A percentile compares a stretch with the other conserved stretches of the same genome.
These are phyloP conservation scores for Neolamprologus falcicula DNA, from an alignment of 2,113 vertebrate genomes.

Conservation along the genomic window DNA sequence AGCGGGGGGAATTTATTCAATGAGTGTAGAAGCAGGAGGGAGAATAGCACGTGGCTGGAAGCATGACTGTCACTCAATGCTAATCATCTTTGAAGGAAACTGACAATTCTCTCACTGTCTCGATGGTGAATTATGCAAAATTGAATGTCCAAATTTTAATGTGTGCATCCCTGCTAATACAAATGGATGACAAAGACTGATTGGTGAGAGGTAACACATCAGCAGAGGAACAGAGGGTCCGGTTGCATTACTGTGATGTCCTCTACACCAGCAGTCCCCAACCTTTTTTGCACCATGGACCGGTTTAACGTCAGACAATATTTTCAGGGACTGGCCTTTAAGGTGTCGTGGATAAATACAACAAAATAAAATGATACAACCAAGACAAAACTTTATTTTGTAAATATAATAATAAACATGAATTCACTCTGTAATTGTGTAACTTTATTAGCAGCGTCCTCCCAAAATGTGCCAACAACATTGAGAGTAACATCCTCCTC, in stretches of 20 bases:
- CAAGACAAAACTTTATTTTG: background rate
- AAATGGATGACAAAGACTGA: background rate
- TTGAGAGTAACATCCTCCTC: background rate
- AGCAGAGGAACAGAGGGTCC: background rate
- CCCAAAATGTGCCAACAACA: background rate
- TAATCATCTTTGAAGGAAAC: conserved; percentile 18
- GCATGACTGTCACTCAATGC: conserved; percentile 10
- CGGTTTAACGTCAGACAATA: background rate
- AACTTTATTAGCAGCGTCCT: background rate
- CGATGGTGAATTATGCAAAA: background rate
- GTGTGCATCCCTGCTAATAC: background rate
- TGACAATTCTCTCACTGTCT: background rate
- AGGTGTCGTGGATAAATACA: background rate
- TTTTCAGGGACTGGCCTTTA: background rate
- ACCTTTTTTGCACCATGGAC: background rate
- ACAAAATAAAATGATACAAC: background rate
- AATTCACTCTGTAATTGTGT: background rate
- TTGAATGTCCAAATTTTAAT: background rate
- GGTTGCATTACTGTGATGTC: background rate
- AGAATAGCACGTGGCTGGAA: background rate
- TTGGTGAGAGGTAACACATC: background rate
- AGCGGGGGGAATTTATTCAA: background rate
- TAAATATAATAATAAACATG: background rate
- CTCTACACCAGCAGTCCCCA: background rate
- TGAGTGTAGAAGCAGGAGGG: background rate